These are phyloP conservation scores for Toxotes chatareus DNA, from an alignment of 2,113 vertebrate genomes.

Conservation along the genomic window DNA sequence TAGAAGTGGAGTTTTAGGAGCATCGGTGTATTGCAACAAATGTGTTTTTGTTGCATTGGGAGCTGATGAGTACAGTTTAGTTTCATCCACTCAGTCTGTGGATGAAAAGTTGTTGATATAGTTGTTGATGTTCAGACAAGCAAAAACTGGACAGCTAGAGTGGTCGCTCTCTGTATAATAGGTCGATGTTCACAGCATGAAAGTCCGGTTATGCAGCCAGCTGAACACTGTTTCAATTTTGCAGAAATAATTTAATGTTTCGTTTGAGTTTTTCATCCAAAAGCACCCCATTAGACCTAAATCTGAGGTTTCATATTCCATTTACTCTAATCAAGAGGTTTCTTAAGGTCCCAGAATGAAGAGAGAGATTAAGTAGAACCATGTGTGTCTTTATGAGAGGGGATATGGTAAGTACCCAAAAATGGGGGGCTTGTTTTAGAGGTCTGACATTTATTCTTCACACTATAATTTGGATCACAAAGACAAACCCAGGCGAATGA, in stretches of 20 bases:
- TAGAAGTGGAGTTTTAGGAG: not conserved
- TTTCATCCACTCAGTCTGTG: not conserved
- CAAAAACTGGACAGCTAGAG: not conserved
- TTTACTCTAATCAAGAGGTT: slow-evolving; percentile 72
- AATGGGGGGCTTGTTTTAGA: slow-evolving; percentile 61
- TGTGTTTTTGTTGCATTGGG: not conserved
- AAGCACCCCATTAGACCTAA: slow-evolving; percentile 43
- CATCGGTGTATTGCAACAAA: not conserved
- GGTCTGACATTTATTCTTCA: slow-evolving; percentile 72
- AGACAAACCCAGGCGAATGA: slow-evolving; percentile 55
- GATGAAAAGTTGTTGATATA: not conserved
- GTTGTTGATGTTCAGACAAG: not conserved
- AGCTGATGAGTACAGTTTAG: not conserved
- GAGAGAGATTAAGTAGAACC: slow-evolving; percentile 69
- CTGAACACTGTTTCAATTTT: not conserved
- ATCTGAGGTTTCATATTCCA: slow-evolving; percentile 70
- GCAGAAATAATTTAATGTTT: slow-evolving; percentile 62
- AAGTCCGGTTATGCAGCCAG: slow-evolving; percentile 13
- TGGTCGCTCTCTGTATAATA: not conserved
- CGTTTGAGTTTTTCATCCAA: slow-evolving; percentile 56
- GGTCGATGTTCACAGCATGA: not conserved
- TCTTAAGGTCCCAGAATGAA: slow-evolving; percentile 59
- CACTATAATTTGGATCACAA: slow-evolving; percentile 75
- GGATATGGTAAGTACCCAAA: slow-evolving; percentile 43
- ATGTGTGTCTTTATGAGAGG: slow-evolving; percentile 75